phyloP scores from a whole-genome alignment of 2,797 vertebrate genomes.

The Macropodus opercularis region DNA sequence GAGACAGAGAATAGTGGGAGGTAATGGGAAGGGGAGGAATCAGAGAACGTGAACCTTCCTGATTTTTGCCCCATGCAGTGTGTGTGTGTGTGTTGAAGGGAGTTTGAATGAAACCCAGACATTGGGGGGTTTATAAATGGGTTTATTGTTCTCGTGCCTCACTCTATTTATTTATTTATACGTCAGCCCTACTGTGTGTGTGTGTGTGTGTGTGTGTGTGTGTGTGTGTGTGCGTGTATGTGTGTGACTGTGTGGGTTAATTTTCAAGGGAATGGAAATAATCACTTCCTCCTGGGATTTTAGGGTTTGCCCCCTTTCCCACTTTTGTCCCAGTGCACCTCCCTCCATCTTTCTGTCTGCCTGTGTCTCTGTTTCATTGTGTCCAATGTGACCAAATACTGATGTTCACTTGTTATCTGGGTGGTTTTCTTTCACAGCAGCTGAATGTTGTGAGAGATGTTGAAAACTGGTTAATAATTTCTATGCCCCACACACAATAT shows the following conservation, averaged over 20 bases:
- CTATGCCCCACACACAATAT: too few relatives aligned
- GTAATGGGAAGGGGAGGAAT: conserved; percentile 41
- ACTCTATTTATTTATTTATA: conserved; percentile 58
- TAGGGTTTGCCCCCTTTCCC: conserved; percentile 33
- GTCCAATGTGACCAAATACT: conserved; percentile 43
- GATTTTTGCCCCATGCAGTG: conserved; percentile 65
- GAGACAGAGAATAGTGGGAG: conserved; percentile 23
- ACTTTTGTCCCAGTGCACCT: conserved; percentile 17
- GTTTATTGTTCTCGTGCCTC: conserved; percentile 63
- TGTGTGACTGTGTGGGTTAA: conserved; percentile 13
- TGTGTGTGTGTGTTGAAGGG: conserved; percentile 25
- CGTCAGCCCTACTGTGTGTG: conserved; percentile 45
- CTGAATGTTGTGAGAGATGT: too few relatives aligned
- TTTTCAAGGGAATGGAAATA: conserved; percentile 57
- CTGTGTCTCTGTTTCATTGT: conserved; percentile 37
- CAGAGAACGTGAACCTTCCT: conserved; percentile 46
- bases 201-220: conserved; percentile 12
- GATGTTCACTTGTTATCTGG: conserved; percentile 44
- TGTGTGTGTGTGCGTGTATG: not conserved
- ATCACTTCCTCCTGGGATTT: conserved; percentile 68
- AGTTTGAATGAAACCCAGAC: conserved; percentile 60
- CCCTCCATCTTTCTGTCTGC: conserved; percentile 24
- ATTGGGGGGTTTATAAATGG: conserved; percentile 54
- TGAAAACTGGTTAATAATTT: too few relatives aligned
- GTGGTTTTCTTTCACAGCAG: too few relatives aligned